phyloP scores from a whole-genome alignment of 2,888 invertebrate species.

The Philaethria dido region DNA sequence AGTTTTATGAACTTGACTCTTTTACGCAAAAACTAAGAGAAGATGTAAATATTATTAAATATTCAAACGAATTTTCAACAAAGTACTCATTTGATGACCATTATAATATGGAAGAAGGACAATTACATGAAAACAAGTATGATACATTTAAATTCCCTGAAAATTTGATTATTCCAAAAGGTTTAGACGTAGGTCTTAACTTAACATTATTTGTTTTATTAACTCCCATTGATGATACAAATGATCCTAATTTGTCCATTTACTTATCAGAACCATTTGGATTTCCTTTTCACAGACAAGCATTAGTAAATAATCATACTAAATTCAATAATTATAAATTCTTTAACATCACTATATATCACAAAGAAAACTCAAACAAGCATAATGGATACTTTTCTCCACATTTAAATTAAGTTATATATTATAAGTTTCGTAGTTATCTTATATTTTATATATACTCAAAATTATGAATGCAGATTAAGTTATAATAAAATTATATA shows the following conservation, averaged over 20 bases:
- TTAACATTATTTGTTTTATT: conserved; percentile 71
- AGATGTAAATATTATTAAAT: conserved; percentile 63
- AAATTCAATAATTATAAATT: conserved; percentile 65
- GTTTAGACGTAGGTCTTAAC: conserved; percentile 63
- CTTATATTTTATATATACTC: background rate
- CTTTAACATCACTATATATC: conserved; percentile 66
- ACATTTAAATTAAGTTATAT: conserved; percentile 55
- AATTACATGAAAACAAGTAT: conserved; percentile 52
- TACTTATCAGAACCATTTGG: conserved; percentile 59
- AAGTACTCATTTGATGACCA: conserved; percentile 59
- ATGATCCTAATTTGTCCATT: conserved; percentile 44
- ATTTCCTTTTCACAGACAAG: conserved; percentile 72
- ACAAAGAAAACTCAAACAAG: conserved; percentile 54
- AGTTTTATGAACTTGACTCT: conserved; percentile 68
- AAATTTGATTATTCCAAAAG: conserved; percentile 68
- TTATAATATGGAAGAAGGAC: conserved; percentile 55
- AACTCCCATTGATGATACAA: conserved; percentile 53
- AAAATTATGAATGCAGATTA: background rate
- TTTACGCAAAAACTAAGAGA: conserved; percentile 55
- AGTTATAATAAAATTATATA: conserved; percentile 61
- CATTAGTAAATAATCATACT: conserved; percentile 49
- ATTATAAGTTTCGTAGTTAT: background rate
- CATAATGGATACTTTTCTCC: conserved; percentile 60
- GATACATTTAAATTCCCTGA: conserved; percentile 70
- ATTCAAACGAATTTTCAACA: conserved; percentile 59